These are phyloP conservation scores for Cheilosia scutellata DNA, from an alignment of 2,888 invertebrate genomes.

Conservation along the genomic window DNA sequence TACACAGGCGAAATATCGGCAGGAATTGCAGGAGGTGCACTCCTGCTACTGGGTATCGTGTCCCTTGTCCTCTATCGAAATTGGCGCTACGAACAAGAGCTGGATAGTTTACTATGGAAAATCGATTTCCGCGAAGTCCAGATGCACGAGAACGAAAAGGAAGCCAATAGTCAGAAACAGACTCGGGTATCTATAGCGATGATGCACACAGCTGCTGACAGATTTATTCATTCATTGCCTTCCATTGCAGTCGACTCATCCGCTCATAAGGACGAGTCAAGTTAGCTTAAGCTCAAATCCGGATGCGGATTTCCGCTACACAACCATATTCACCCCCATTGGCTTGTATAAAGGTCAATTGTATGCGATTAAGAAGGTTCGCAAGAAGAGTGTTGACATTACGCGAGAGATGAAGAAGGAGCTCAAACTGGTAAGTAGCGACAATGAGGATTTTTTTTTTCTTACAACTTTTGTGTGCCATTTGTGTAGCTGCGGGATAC, in stretches of 20 bases:
- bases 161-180: conserved; percentile 83
- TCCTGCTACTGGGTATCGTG: conserved; percentile 89
- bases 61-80: conserved; percentile 92
- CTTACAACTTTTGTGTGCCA: conserved; percentile 14
- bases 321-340: conserved; percentile 95
- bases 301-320: conserved; percentile 95
- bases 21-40: conserved; percentile 91
- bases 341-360: conserved; percentile 95
- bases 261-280: conserved; percentile 92
- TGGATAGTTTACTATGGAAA: conserved; percentile 97
- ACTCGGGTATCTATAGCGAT: conserved; percentile 79
- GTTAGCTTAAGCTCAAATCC: conserved; percentile 96
- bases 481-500: conserved; percentile 91
- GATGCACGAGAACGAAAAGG: conserved; percentile 87
- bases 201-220: not conserved
- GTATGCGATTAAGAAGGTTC: conserved; percentile 93
- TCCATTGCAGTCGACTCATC: conserved; percentile 85
- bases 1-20: conserved; percentile 93
- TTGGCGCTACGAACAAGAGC: conserved; percentile 96
- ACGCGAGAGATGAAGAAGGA: conserved; percentile 96
- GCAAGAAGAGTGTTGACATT: conserved; percentile 94
- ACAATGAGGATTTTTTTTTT: conserved; percentile 6
- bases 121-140: conserved; percentile 96
- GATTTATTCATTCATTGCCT: conserved; percentile 1
- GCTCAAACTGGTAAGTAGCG: conserved; percentile 91